Conservation (phyloP, 2,113 vertebrate species). For the Pedionomus torquatus region DNA sequence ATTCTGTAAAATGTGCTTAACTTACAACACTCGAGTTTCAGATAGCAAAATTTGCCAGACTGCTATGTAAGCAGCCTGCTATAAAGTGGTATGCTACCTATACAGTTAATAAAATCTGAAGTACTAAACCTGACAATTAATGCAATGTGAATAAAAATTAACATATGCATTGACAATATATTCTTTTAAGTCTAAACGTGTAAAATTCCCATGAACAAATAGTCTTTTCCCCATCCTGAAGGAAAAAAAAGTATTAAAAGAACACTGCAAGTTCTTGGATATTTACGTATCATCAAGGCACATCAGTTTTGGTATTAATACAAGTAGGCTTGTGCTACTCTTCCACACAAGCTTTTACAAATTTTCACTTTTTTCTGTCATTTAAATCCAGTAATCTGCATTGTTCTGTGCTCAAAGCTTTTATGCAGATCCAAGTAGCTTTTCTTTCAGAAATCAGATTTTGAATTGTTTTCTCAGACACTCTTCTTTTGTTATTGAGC, state of each 20-base stretch:
- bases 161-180: not conserved
- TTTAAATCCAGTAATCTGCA: not conserved
- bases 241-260: not conserved
- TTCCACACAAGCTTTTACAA: not conserved
- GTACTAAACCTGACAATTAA: not conserved
- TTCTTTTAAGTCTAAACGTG: not conserved
- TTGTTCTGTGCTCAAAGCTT: not conserved
- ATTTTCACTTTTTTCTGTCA: not conserved
- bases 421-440: not conserved
- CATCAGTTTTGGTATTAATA: not conserved
- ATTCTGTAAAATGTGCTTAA: not conserved
- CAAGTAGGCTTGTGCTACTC: not conserved
- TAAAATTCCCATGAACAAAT: not conserved
- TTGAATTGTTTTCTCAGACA: conserved; percentile 13
- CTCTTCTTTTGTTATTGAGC: conserved; percentile 13
- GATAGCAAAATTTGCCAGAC: not conserved
- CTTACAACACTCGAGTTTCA: not conserved
- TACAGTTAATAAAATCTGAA: not conserved
- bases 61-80: fast-evolving
- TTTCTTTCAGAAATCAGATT: conserved; percentile 22
- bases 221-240: not conserved
- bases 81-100: not conserved
- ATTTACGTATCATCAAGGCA: not conserved
- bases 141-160: not conserved
- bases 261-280: not conserved